Evolutionary conservation across 2,113 vertebrate species (phyloP).

Genomic region (Gallinago media): DNA sequence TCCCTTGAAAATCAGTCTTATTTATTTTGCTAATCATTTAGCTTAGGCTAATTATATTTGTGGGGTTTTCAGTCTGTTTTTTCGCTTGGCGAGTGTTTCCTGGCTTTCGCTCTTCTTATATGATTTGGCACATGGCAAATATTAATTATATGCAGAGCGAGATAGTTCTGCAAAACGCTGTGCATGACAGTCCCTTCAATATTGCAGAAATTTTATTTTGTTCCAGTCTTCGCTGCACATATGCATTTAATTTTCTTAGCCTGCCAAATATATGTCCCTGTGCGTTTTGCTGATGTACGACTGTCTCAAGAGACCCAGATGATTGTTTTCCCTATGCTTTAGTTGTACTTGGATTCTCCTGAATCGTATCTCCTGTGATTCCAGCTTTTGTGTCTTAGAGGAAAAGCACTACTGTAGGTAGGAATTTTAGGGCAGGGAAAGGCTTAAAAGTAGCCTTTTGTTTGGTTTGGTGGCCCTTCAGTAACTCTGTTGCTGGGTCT

Average conservation of each 20-base stretch:
- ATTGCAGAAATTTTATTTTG: not conserved
- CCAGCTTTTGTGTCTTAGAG: not conserved
- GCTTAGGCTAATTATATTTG: not conserved
- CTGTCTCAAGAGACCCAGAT: not conserved
- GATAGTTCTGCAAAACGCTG: not conserved
- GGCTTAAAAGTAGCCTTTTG: not conserved
- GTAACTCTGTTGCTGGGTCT: not conserved
- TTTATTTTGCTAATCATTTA: constrained; percentile 4
- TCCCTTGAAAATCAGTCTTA: not conserved
- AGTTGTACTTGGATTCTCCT: not conserved
- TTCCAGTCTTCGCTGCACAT: not conserved
- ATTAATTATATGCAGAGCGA: not conserved
- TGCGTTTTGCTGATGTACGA: rapidly evolving
- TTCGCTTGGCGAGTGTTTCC: not conserved
- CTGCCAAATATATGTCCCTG: not conserved
- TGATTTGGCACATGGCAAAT: not conserved
- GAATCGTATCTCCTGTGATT: rapidly evolving
- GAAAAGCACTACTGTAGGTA: not conserved
- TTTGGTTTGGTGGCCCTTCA: not conserved
- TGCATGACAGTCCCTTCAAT: not conserved
- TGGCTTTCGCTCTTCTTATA: not conserved
- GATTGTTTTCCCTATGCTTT: not conserved
- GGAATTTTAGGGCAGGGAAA: not conserved
- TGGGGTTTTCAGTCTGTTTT: not conserved
- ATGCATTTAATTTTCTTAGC: not conserved